Conservation (phyloP, 2,113 vertebrate genomes). For the Platanista minor region DNA sequence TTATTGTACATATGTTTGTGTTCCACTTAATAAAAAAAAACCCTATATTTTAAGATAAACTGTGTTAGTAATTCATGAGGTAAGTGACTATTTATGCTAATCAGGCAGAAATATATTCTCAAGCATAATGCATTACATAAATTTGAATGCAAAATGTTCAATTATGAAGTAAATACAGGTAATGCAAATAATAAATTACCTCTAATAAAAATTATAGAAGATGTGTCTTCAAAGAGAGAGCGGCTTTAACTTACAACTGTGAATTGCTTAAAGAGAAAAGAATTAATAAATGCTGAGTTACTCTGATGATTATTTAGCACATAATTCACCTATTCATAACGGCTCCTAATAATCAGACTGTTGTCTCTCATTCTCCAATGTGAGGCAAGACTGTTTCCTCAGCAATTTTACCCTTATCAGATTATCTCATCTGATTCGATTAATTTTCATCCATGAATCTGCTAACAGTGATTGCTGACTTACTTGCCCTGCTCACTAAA, state of each 20-base stretch:
- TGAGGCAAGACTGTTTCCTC: conserved; percentile 81
- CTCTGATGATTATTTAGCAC: conserved; percentile 80
- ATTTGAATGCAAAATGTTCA: conserved; percentile 89
- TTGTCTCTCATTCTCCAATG: conserved; percentile 76
- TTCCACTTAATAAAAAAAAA: conserved; percentile 86
- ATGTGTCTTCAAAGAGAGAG: conserved; percentile 84
- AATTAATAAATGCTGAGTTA: conserved; percentile 86
- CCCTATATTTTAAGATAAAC: conserved; percentile 87
- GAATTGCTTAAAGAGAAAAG: conserved; percentile 85
- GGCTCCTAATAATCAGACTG: conserved; percentile 79
- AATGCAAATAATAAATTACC: conserved; percentile 87
- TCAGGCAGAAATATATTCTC: conserved; percentile 87
- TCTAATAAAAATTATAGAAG: conserved; percentile 85
- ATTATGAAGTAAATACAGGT: conserved; percentile 89
- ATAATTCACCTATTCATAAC: conserved; percentile 83
- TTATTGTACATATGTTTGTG: conserved; percentile 85
- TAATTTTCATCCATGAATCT: conserved; percentile 87
- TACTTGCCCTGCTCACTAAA: conserved; percentile 85
- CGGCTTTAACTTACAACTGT: conserved; percentile 80
- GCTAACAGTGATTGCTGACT: conserved; percentile 86
- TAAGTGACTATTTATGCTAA: conserved; percentile 90
- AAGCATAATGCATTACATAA: conserved; percentile 86
- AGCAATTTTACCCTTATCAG: conserved; percentile 85
- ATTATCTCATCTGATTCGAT: conserved; percentile 87
- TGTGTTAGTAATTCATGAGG: conserved; percentile 90